Percentiles rank a stretch among this genome's conserved stretches.
Evolutionary conservation across 2,888 invertebrate species (phyloP).

Genomic region (Cancer borealis): DNA sequence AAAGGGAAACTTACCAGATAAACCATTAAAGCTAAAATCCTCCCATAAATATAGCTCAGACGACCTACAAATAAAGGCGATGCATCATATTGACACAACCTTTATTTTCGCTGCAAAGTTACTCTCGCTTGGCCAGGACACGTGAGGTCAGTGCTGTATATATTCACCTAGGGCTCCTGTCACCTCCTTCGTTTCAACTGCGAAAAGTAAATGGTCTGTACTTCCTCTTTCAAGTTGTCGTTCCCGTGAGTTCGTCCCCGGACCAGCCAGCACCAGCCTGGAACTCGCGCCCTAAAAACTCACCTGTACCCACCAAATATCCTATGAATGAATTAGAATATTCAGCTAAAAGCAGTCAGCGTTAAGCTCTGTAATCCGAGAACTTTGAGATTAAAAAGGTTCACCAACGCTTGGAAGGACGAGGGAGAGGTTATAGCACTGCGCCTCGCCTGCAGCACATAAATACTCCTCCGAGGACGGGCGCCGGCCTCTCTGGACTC

Average conservation of each 20-base stretch:
- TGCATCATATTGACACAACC: background rate
- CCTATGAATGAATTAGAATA: slow-evolving; percentile 29
- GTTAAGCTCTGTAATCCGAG: slow-evolving; percentile 40
- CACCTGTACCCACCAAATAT: slow-evolving; percentile 30
- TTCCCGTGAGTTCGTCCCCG: background rate
- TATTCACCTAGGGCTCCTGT: background rate
- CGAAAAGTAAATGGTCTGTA: slow-evolving; percentile 31
- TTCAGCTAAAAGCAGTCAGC: slow-evolving; percentile 20
- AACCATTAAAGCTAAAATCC: background rate
- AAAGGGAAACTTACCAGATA: slow-evolving; percentile 13
- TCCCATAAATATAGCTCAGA: background rate
- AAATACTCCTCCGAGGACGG: slow-evolving; percentile 37
- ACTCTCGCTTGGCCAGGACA: background rate
- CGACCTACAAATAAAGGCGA: background rate
- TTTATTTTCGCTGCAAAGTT: background rate
- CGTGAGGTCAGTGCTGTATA: background rate
- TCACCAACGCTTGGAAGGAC: background rate
- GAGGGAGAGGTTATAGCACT: slow-evolving; percentile 12
- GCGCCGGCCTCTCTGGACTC: slow-evolving; percentile 29
- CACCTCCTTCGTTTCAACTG: background rate
- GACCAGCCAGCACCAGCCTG: background rate
- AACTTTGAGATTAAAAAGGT: slow-evolving; percentile 34
- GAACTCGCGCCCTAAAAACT: background rate
- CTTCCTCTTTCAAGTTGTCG: slow-evolving; percentile 24
- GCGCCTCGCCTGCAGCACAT: background rate